Evolutionary conservation across 2,888 invertebrate genomes (phyloP), one percentile per base, ranked within the genome.

Genomic region (Cataglyphis cursor): DNA sequence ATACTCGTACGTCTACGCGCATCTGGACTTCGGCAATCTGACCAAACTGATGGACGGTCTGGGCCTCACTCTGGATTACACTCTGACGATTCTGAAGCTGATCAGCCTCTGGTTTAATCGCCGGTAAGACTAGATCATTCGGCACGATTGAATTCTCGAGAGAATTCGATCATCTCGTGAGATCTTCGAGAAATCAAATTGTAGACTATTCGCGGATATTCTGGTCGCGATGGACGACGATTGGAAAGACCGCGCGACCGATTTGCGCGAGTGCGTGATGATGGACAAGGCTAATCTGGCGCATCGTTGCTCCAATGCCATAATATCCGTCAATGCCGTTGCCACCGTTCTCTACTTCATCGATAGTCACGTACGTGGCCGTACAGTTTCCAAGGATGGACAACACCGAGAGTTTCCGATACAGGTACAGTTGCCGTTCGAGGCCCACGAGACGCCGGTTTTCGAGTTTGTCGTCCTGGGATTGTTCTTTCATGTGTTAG

Each of bases 191-290:
- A 48, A 21, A 61, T 74, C 4, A 35, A n/a, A 9, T 66, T 54
- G n/a, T 64, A 88, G 87, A 0, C 18, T 70, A 38, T 44, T 88
- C 0, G 15, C 41, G 10, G 62, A 84, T 6, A 84, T 88, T 48
- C 54, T 88, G 54, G 28, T n/a, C 9, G 76, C 82, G 1, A 85
- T 89, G 85, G 66, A 81, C 9, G n/a, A 78, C 2, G 89, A 87
- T 35, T 85, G 83, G 64, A 84, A 87, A 18, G 68, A 89, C 9
- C 41, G 74, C 24, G n/a, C 8, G 12, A 65, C 61, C 3, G 81
- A 87, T 18, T 21, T 61, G 10, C 48, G 3, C n/a, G 78, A 73
- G 21, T 61, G 51, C 48, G 12, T 87, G n/a, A 80, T 85, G 54
- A 12, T 12, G 5, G 76, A 57, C 74, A 82, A 81, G 0, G 80